Percentiles rank a stretch among this genome's conserved stretches.
Conservation (phyloP, 2,888 invertebrate species). For the Drosophila suboccidentalis region DNA sequence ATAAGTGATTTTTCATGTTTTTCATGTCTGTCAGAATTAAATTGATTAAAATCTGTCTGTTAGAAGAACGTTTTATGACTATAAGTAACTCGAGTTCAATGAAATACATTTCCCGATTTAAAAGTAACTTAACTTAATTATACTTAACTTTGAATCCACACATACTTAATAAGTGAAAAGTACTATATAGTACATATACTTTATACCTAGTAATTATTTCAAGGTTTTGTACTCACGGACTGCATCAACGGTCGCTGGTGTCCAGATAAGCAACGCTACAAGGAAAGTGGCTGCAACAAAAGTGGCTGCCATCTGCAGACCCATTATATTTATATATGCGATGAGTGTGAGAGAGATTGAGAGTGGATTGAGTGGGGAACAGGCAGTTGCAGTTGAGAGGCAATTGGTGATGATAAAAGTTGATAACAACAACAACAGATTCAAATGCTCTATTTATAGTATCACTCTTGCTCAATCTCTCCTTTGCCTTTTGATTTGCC, state of each 20-base stretch:
- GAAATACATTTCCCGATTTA: slow-evolving; percentile 13
- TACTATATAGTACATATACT: not conserved
- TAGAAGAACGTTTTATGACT: too few species aligned
- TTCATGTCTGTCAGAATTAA: too few species aligned
- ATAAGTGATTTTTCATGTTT: too few species aligned
- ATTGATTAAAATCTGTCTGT: too few species aligned
- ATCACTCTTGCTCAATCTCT: slow-evolving; percentile 12
- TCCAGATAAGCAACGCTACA: slow-evolving; percentile 83
- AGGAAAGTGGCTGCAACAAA: slow-evolving; percentile 83
- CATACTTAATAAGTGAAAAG: slow-evolving; percentile 31
- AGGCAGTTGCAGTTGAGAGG: slow-evolving; percentile 6
- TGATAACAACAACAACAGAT: slow-evolving; percentile 41
- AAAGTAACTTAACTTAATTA: slow-evolving; percentile 31
- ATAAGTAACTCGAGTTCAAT: not conserved
- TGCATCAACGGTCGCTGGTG: slow-evolving; percentile 84
- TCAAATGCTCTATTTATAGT: slow-evolving; percentile 28
- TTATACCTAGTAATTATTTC: slow-evolving; percentile 4
- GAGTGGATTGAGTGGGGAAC: slow-evolving; percentile 14
- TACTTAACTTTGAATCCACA: slow-evolving; percentile 30
- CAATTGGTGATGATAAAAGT: slow-evolving; percentile 14
- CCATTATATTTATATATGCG: slow-evolving; percentile 83
- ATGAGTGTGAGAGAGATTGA: slow-evolving; percentile 24
- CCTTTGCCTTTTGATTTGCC: not conserved
- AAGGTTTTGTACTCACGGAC: slow-evolving; percentile 84
- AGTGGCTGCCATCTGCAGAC: slow-evolving; percentile 86